Percentiles rank a stretch among this genome's conserved stretches.
Conservation (phyloP, 2,797 vertebrate genomes). For the Anniella stebbinsi region DNA sequence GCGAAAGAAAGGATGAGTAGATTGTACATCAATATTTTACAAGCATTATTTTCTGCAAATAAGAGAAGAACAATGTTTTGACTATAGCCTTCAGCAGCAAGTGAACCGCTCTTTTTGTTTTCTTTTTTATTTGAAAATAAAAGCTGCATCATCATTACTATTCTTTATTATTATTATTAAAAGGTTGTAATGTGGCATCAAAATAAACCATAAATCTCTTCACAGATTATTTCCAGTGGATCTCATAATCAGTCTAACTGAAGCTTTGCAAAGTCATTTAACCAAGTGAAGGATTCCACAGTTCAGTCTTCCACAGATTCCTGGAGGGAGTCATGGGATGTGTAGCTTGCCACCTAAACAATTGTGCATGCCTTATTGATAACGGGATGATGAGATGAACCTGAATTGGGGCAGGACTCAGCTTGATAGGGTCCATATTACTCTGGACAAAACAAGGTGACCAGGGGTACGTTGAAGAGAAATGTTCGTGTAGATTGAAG, state of each 20-base stretch:
- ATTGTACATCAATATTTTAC: slow-evolving; percentile 69
- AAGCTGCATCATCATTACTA: slow-evolving; percentile 41
- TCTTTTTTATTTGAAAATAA: slow-evolving; percentile 42
- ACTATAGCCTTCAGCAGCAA: slow-evolving; percentile 62
- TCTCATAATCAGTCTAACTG: neutral
- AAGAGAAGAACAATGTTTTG: slow-evolving; percentile 66
- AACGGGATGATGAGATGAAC: too few relatives aligned
- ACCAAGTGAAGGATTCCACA: neutral
- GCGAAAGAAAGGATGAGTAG: slow-evolving; percentile 44
- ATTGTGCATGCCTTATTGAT: neutral
- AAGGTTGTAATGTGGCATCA: neutral
- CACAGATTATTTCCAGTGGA: neutral
- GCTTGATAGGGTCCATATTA: neutral
- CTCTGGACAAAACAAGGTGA: neutral
- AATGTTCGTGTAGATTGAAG: neutral
- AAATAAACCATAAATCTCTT: neutral
- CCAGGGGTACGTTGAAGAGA: neutral
- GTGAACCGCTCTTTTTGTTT: slow-evolving; percentile 57
- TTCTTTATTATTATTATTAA: slow-evolving; percentile 47
- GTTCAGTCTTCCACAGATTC: neutral
- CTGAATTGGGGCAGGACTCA: neutral
- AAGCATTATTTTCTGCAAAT: slow-evolving; percentile 61
- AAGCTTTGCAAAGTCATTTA: neutral
- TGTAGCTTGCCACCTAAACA: neutral
- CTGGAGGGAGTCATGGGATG: neutral